A percentile compares a stretch with the other conserved stretches of the same genome.
Conservation (phyloP, 2,113 vertebrate species). For the Corythaixoides concolor region DNA sequence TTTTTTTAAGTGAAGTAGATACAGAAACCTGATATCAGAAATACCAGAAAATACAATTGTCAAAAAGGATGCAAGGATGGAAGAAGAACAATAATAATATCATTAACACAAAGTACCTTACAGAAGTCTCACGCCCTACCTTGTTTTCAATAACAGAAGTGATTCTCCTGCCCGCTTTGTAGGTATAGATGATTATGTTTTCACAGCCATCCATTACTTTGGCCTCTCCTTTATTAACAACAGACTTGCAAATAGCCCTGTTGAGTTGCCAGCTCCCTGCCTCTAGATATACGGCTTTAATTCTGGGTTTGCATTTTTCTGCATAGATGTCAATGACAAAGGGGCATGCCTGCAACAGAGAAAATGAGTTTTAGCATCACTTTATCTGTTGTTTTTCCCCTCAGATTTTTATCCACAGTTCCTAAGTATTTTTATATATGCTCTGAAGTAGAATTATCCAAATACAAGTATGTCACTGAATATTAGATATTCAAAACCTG, state of each 20-base stretch:
- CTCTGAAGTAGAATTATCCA: not conserved
- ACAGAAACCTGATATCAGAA: not conserved
- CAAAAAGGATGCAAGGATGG: not conserved
- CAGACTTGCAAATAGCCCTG: constrained; percentile 82
- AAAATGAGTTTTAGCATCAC: not conserved
- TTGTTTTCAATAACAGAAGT: constrained; percentile 89
- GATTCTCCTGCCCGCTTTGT: constrained; percentile 78
- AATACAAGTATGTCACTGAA: not conserved
- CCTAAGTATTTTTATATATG: not conserved
- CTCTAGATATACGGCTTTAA: constrained; percentile 80
- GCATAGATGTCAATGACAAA: constrained; percentile 83
- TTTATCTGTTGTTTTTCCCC: not conserved
- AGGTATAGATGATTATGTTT: constrained; percentile 80
- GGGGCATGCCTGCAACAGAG: constrained; percentile 83
- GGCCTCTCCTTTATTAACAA: constrained; percentile 76
- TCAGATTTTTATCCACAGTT: not conserved
- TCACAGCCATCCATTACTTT: constrained; percentile 79
- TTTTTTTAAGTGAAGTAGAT: not conserved
- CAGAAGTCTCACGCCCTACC: constrained; percentile 65
- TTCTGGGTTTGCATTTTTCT: constrained; percentile 78
- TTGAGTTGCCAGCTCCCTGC: constrained; percentile 79
- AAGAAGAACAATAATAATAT: not conserved
- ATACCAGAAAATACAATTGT: not conserved
- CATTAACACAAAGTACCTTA: not conserved
- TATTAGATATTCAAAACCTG: not conserved